Evolutionary conservation across 2,888 invertebrate species (phyloP).

Genomic region (Exephanes ischioxanthus): DNA sequence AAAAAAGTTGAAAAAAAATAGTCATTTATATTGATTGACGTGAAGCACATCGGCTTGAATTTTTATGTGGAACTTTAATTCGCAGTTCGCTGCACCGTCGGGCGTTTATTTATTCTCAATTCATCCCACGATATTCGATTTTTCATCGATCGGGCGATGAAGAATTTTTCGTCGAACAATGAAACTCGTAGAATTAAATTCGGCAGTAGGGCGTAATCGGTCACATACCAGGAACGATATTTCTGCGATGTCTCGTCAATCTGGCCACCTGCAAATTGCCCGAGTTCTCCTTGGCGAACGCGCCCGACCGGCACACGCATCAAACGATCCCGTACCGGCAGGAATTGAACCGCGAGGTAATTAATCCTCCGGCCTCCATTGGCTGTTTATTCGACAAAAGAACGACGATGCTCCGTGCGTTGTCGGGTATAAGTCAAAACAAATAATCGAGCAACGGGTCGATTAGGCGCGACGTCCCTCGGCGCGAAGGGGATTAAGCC

Average conservation of each 20-base stretch:
- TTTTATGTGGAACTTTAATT: too few relatives aligned
- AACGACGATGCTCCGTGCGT: not conserved
- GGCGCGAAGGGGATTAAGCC: not conserved
- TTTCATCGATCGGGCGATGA: not conserved
- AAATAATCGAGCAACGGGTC: conserved; percentile 3
- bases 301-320: not conserved
- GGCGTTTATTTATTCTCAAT: too few relatives aligned
- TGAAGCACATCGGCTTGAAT: too few relatives aligned
- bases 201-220: not conserved
- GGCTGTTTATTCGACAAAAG: not conserved
- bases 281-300: not conserved
- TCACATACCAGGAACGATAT: not conserved
- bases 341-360: not conserved
- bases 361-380: not conserved
- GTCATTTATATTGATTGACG: too few relatives aligned
- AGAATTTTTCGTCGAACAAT: not conserved
- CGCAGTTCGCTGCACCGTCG: too few relatives aligned
- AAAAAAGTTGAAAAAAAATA: too few relatives aligned
- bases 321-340: not conserved
- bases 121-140: too few relatives aligned
- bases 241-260: not conserved
- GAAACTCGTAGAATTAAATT: not conserved
- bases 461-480: not conserved
- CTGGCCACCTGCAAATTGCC: not conserved
- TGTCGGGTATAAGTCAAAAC: not conserved